Conservation (phyloP, 92 coral and sea anemone genomes). For the Epizoanthus rinbou region DNA sequence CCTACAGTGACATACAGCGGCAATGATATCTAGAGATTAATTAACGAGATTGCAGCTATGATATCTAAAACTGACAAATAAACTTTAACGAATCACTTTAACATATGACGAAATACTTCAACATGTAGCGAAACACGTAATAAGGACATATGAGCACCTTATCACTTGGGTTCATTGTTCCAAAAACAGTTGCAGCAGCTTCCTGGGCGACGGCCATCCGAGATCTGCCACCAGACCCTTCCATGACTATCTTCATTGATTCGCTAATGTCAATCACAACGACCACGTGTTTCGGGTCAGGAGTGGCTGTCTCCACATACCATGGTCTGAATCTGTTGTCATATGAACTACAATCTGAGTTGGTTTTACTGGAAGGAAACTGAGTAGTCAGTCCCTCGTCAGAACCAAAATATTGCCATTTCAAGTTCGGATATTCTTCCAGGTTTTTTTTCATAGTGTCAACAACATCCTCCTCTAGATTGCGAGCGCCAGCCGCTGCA, state of each 20-base stretch:
- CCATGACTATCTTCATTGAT: constrained; percentile 36
- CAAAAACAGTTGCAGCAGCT: too few relatives aligned
- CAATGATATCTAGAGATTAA: too few relatives aligned
- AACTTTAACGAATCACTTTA: too few relatives aligned
- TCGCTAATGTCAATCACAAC: constrained; percentile 64
- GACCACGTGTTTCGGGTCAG: constrained; percentile 66
- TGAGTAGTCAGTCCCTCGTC: constrained; percentile 54
- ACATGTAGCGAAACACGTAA: too few relatives aligned
- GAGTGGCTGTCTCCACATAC: constrained; percentile 66
- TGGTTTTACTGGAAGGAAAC: constrained; percentile 50
- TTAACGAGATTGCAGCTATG: too few relatives aligned
- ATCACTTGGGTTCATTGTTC: too few relatives aligned
- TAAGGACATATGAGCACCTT: too few relatives aligned
- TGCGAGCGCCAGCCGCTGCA: constrained; percentile 17
- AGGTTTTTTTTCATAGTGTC: constrained; percentile 40
- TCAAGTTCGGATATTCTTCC: constrained; percentile 23
- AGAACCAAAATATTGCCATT: constrained; percentile 73
- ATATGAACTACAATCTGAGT: constrained; percentile 42
- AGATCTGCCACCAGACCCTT: too few relatives aligned
- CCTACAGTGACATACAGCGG: too few relatives aligned
- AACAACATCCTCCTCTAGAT: constrained; percentile 43
- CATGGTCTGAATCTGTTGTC: constrained; percentile 67
- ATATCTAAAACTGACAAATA: too few relatives aligned
- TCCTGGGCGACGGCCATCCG: too few relatives aligned
- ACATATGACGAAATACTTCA: too few relatives aligned